A percentile compares a stretch with the other conserved stretches of the same genome.
Evolutionary conservation across 2,113 vertebrate genomes (phyloP).

Genomic region (Gymnogyps californianus): DNA sequence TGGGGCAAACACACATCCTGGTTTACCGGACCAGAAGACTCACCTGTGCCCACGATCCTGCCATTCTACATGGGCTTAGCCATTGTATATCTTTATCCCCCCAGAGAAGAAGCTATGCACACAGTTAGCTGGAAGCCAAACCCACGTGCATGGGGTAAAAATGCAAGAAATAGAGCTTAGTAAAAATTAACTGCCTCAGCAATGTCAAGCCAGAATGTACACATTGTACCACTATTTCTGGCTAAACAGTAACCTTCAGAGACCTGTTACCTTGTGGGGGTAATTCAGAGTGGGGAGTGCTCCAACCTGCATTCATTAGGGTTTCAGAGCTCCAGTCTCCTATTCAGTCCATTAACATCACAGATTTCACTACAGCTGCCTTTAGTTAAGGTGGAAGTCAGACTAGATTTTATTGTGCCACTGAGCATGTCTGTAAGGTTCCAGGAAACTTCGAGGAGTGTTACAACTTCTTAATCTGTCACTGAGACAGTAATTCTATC

Average conservation of each 20-base stretch:
- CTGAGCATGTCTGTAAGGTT: not conserved
- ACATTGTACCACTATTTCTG: not conserved
- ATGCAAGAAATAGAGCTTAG: not conserved
- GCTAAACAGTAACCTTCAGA: not conserved
- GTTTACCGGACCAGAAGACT: not conserved
- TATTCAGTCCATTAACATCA: not conserved
- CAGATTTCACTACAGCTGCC: not conserved
- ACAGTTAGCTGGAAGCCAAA: not conserved
- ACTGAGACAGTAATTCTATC: not conserved
- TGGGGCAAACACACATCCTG: not conserved
- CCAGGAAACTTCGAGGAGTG: not conserved
- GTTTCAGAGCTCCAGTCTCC: not conserved
- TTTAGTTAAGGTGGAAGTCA: not conserved
- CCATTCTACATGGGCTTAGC: conserved; percentile 13
- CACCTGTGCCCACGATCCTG: not conserved
- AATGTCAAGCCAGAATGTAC: not conserved
- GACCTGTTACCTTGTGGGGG: not conserved
- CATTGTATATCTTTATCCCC: not conserved
- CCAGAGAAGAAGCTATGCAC: not conserved
- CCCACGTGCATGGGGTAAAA: not conserved
- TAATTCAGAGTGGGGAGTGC: not conserved
- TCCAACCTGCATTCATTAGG: not conserved
- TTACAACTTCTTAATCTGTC: not conserved
- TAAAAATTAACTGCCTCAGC: not conserved
- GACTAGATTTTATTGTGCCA: not conserved